Evolutionary conservation across 2,113 vertebrate species (phyloP), one percentile per base, ranked within the genome.

Genomic region (Chaenogobius annularis): DNA sequence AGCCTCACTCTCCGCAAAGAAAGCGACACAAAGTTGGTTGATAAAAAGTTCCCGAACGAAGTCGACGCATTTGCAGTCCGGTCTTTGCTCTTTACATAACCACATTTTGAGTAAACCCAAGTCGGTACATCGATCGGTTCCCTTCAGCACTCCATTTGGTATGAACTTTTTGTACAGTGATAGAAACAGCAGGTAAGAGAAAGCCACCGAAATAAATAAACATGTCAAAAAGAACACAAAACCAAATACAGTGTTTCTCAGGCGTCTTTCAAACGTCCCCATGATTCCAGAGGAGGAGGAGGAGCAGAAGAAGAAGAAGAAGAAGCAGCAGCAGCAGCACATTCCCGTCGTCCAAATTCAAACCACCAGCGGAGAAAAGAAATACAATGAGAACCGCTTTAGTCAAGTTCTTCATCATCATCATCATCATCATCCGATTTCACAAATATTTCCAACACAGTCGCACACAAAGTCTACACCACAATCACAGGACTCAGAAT

Each of bases 251-350:
- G n/a, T n/a, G 47, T 63, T 50, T 71, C 75, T 31, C 59, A 59
- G 73, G 86, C n/a, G 66, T 80, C 67, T 66, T 68, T 69, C 74
- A 69, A 72, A 74, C 63, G 44, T 74, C 73, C 26, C 84, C 74
- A 83, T 81, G 79, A 64, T 85, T 81, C 78, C 88, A 71, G 61
- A 40, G 50, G 58, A 88, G 85, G 2, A 31, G 26, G 2, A 31
- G 26, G 2, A 31, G 26, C 87, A 89, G 85, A n/a, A n/a, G n/a
- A n/a, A n/a, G n/a, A n/a, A n/a, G n/a, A n/a, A n/a, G 26, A 1
- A 31, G 26, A 1, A 31, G 26, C 87, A 89, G 85, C 87, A 91
- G 85, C 89, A 90, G 85, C 89, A 90, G 80, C 50, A 71, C 79
- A 52, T 72, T 80, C 87, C 86, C 72, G 63, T 84, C 70, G 56